Evolutionary conservation across 2,797 vertebrate genomes (phyloP).

Genomic region (Sebastes matsubarae): DNA sequence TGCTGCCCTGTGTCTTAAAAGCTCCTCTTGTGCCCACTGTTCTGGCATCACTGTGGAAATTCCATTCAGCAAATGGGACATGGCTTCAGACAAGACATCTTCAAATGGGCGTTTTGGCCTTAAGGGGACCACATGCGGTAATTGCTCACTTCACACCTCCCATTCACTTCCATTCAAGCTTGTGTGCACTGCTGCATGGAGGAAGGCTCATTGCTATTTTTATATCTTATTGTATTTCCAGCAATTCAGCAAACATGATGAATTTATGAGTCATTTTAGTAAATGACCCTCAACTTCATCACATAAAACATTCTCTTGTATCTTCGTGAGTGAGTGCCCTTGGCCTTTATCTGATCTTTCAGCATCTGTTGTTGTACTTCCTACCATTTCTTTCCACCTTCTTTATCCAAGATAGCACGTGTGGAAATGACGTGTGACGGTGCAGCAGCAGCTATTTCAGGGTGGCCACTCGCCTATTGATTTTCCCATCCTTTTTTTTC

Average conservation of each 20-base stretch:
- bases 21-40: background rate
- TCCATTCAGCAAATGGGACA: conserved; percentile 22
- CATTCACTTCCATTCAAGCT: conserved; percentile 38
- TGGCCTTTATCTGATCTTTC: background rate
- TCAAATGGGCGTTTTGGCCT: conserved; percentile 46
- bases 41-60: conserved; percentile 29
- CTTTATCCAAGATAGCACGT: background rate
- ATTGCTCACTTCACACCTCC: conserved; percentile 51
- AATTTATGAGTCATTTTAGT: background rate
- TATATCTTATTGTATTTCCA: conserved; percentile 14
- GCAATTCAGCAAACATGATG: conserved; percentile 2
- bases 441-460: conserved; percentile 58
- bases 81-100: conserved; percentile 40
- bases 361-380: background rate
- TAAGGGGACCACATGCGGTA: conserved; percentile 11
- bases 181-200: conserved; percentile 7
- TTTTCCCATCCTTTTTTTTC: conserved; percentile 61
- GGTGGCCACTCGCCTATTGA: conserved; percentile 69
- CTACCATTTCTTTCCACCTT: background rate
- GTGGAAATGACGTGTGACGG: conserved; percentile 32
- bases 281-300: background rate
- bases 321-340: background rate
- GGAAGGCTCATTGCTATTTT: conserved; percentile 27
- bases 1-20: background rate
- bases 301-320: background rate